Evolutionary conservation across 1,140 invertebrate species (phyloP).

Genomic region (Nasonia vitripennis): DNA sequence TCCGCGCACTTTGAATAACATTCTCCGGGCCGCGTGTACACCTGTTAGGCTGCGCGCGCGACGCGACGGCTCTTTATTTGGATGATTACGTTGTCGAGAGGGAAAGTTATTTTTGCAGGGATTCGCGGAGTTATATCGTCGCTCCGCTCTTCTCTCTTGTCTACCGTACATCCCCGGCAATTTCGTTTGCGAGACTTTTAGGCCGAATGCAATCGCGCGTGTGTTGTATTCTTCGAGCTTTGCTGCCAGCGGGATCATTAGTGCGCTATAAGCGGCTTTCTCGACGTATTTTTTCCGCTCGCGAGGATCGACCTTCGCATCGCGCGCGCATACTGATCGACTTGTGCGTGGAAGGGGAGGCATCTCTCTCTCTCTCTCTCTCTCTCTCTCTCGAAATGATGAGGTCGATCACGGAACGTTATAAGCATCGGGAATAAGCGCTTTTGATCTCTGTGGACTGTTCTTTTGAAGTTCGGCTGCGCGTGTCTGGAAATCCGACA

Average conservation of each 20-base stretch:
- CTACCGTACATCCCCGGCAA: no score
- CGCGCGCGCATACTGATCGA: no score
- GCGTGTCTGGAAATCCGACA: background rate
- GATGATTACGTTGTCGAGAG: conserved; percentile 29
- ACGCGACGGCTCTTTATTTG: conserved; percentile 18
- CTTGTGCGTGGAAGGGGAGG: no score
- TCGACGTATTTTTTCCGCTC: no score
- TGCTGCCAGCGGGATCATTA: no score
- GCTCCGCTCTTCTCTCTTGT: background rate
- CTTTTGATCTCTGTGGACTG: background rate
- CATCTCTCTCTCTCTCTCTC: no score
- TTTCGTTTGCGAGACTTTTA: no score
- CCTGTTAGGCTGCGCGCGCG: conserved; percentile 48
- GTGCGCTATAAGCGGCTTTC: no score
- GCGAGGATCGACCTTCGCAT: no score
- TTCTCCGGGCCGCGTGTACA: conserved; percentile 37
- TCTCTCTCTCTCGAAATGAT: no score
- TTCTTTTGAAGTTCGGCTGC: background rate
- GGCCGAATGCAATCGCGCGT: no score
- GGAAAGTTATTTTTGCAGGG: background rate
- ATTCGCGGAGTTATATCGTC: background rate
- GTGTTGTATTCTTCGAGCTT: no score
- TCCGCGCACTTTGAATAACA: conserved; percentile 2
- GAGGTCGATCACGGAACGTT: background rate
- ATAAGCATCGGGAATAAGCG: background rate